phyloP scores from a whole-genome alignment of 2,888 invertebrate genomes.

The Hemicrepidius hirtus region DNA sequence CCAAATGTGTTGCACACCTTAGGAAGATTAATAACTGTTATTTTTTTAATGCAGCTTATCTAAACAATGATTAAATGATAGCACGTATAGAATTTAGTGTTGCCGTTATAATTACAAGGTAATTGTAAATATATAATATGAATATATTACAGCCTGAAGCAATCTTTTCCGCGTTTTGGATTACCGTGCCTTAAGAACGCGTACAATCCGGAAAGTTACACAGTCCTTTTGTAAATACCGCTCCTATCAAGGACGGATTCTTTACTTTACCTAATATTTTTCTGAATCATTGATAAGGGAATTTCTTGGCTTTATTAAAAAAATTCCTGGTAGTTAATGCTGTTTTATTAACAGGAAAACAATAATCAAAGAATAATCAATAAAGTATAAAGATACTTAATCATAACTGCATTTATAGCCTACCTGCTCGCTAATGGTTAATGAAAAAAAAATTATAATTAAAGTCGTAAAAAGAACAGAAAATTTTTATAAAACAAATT shows the following conservation, averaged over 20 bases:
- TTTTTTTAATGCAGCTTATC: background rate
- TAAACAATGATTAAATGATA: background rate
- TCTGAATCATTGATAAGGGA: background rate
- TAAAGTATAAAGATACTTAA: background rate
- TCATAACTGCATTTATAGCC: conserved; percentile 6
- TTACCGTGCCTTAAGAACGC: conserved; percentile 4
- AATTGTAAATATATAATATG: conserved; percentile 21
- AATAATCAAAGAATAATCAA: background rate
- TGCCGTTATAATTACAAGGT: conserved; percentile 20
- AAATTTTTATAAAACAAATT: conserved; percentile 20
- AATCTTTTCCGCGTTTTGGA: conserved; percentile 27
- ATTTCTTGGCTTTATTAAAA: background rate
- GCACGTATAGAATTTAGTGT: background rate
- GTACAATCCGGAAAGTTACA: conserved; percentile 21
- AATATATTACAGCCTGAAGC: conserved; percentile 3
- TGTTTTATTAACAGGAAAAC: background rate
- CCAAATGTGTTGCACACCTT: too few species aligned
- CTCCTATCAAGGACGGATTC: conserved; percentile 15
- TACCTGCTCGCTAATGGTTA: background rate
- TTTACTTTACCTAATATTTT: background rate
- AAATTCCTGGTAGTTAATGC: background rate
- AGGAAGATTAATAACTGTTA: background rate
- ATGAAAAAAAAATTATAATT: conserved; percentile 18
- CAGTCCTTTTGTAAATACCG: conserved; percentile 20
- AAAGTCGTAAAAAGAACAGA: conserved; percentile 8